These are phyloP conservation scores for Zosterops hypoxanthus DNA, from an alignment of 2,113 vertebrate species.

Conservation along the genomic window DNA sequence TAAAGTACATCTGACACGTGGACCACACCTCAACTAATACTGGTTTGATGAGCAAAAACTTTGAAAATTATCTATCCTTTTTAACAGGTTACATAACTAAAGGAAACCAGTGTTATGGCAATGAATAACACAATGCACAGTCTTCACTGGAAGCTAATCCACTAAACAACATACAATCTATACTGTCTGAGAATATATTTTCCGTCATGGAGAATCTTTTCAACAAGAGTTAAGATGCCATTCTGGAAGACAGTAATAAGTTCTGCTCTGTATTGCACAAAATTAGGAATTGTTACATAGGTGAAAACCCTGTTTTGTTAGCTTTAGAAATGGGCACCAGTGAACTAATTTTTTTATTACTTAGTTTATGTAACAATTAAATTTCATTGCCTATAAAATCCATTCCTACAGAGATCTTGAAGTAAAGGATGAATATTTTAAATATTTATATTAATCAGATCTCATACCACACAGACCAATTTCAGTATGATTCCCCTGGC, in stretches of 20 bases:
- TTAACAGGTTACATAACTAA: background rate
- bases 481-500: background rate
- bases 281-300: background rate
- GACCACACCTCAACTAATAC: background rate
- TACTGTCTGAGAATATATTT: background rate
- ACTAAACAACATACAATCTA: background rate
- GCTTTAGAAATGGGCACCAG: background rate
- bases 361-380: background rate
- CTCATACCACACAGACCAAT: background rate
- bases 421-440: background rate
- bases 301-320: background rate
- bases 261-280: background rate
- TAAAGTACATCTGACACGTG: background rate
- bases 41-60: background rate
- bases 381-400: background rate
- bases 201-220: background rate
- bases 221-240: background rate
- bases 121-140: background rate
- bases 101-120: background rate
- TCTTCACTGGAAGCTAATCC: background rate
- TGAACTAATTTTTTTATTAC: background rate
- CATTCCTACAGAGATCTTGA: background rate
- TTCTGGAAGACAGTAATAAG: background rate
- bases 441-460: background rate
- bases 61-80: background rate